Evolutionary conservation across 2,797 vertebrate genomes (phyloP).

Genomic region (Danio choprae): DNA sequence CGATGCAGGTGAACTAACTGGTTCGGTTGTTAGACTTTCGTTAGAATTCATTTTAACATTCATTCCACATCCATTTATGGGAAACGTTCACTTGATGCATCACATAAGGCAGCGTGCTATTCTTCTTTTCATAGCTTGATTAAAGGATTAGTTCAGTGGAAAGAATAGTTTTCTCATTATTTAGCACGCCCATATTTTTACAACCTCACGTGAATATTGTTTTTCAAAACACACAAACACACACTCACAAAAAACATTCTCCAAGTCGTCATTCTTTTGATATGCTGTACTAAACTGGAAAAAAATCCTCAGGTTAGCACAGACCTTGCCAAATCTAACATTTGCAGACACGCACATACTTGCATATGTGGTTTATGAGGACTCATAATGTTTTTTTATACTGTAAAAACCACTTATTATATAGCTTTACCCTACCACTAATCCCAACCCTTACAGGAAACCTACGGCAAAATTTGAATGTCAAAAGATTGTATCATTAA

Average conservation of each 20-base stretch:
- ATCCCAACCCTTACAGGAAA: no score
- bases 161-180: neutral
- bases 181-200: neutral
- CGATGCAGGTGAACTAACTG: constrained; percentile 1
- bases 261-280: no score
- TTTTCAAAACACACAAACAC: neutral
- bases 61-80: neutral
- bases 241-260: neutral
- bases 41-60: neutral
- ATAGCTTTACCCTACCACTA: no score
- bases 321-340: neutral
- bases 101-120: neutral
- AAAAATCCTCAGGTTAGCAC: neutral
- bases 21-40: constrained; percentile 2
- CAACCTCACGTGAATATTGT: neutral
- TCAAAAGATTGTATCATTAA: no score
- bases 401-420: no score
- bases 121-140: constrained; percentile 3
- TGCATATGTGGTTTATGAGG: neutral
- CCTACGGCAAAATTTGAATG: no score
- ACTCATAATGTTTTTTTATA: no score
- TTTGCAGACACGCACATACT: neutral
- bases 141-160: constrained; percentile 2
- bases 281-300: no score
- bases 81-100: neutral